phyloP scores from a whole-genome alignment of 2,113 vertebrate genomes.

The Malurus elegans region DNA sequence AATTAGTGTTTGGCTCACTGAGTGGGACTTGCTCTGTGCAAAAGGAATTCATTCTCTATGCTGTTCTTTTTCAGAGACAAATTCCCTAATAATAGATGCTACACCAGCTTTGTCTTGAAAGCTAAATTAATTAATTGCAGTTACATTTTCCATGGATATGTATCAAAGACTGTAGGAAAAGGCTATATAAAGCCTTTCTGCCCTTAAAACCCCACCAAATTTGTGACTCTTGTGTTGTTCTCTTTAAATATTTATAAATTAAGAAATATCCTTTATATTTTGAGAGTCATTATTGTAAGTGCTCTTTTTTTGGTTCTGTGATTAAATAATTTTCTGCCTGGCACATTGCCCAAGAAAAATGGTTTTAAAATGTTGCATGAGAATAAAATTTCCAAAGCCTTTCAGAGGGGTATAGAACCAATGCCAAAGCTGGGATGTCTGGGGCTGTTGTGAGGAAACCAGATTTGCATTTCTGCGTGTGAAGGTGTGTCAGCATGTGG shows the following conservation, averaged over 20 bases:
- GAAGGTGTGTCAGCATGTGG: neutral
- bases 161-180: neutral
- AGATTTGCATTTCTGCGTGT: neutral
- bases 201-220: neutral
- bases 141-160: neutral
- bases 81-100: neutral
- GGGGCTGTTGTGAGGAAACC: neutral
- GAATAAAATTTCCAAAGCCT: neutral
- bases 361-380: neutral
- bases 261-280: neutral
- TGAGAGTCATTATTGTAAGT: neutral
- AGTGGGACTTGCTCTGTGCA: neutral
- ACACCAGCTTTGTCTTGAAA: neutral
- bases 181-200: neutral
- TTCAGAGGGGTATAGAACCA: neutral
- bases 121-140: neutral
- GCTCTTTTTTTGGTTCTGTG: neutral
- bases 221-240: neutral
- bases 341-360: neutral
- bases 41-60: neutral
- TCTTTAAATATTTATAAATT: neutral
- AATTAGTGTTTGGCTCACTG: neutral
- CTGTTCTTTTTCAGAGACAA: neutral
- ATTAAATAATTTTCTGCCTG: conserved; percentile 22
- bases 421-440: neutral